Evolutionary conservation across 2,113 vertebrate genomes (phyloP).

Genomic region (Myanophis thanlyinensis): DNA sequence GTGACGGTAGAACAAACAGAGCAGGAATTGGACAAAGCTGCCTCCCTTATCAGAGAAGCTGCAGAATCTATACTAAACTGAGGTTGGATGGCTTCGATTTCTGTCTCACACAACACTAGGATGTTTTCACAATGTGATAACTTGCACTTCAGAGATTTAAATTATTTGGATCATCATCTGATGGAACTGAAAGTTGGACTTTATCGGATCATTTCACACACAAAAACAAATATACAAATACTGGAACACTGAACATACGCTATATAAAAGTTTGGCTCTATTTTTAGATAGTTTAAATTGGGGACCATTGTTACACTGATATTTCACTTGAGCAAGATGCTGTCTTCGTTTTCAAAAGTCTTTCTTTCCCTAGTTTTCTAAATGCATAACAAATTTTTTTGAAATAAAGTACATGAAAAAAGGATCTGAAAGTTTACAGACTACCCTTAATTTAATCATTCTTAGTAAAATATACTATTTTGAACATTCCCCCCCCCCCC

Average conservation of each 20-base stretch:
- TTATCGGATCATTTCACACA: constrained; percentile 10
- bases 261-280: constrained; percentile 29
- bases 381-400: background rate
- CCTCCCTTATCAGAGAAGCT: constrained; percentile 81
- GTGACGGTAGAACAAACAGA: constrained; percentile 88
- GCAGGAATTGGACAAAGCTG: constrained; percentile 83
- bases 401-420: background rate
- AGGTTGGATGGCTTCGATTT: background rate
- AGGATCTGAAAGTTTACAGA: background rate
- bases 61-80: constrained; percentile 74
- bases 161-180: constrained; percentile 6
- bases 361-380: constrained; percentile 9
- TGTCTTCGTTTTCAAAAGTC: constrained; percentile 15
- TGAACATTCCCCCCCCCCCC: background rate
- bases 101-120: background rate
- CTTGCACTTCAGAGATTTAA: constrained; percentile 27
- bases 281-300: constrained; percentile 38
- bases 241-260: constrained; percentile 20
- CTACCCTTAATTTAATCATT: background rate
- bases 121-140: constrained; percentile 16
- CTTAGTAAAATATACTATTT: constrained; percentile 10
- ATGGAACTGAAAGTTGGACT: background rate
- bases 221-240: background rate
- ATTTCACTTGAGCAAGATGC: constrained; percentile 30
- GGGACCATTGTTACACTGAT: constrained; percentile 33